A percentile compares a stretch with the other conserved stretches of the same genome.
Evolutionary conservation across 2,888 invertebrate genomes (phyloP).

Genomic region (Myopa tessellatipennis): DNA sequence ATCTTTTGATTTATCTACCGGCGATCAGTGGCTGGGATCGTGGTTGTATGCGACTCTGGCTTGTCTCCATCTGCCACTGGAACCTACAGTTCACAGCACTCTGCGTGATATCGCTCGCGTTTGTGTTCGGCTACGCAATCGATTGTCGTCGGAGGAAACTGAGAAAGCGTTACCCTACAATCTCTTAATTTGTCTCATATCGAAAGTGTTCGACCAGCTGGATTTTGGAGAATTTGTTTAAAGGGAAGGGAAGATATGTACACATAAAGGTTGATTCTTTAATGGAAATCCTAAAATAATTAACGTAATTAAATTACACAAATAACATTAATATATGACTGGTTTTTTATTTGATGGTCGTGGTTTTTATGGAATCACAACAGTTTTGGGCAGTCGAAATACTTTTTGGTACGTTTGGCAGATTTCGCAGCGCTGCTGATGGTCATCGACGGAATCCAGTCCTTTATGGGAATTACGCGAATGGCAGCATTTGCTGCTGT

Average conservation of each 20-base stretch:
- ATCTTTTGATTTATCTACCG: conserved; percentile 52
- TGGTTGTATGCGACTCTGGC: conserved; percentile 65
- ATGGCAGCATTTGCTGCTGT: conserved; percentile 40
- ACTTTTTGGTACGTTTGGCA: conserved; percentile 57
- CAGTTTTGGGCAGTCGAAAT: conserved; percentile 44
- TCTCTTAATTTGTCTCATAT: conserved; percentile 64
- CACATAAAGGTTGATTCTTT: too few species aligned
- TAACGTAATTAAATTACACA: too few species aligned
- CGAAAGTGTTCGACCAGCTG: conserved; percentile 62
- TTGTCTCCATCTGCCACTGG: conserved; percentile 64
- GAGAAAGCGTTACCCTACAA: conserved; percentile 63
- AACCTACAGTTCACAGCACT: conserved; percentile 63
- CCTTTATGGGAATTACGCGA: conserved; percentile 44
- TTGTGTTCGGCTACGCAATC: conserved; percentile 59
- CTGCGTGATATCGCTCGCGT: conserved; percentile 63
- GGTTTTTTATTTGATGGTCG: neutral
- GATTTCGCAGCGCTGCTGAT: conserved; percentile 56
- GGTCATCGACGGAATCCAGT: conserved; percentile 48
- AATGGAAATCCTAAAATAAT: too few species aligned
- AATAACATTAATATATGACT: too few species aligned
- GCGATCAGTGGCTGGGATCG: conserved; percentile 61
- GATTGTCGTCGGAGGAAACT: conserved; percentile 53
- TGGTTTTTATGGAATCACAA: neutral
- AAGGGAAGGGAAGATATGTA: conserved; percentile 1
- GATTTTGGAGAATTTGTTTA: conserved; percentile 64